Base-by-base conservation (phyloP, 2,888 invertebrate genomes). In the Cataglyphis albicans region DNA sequence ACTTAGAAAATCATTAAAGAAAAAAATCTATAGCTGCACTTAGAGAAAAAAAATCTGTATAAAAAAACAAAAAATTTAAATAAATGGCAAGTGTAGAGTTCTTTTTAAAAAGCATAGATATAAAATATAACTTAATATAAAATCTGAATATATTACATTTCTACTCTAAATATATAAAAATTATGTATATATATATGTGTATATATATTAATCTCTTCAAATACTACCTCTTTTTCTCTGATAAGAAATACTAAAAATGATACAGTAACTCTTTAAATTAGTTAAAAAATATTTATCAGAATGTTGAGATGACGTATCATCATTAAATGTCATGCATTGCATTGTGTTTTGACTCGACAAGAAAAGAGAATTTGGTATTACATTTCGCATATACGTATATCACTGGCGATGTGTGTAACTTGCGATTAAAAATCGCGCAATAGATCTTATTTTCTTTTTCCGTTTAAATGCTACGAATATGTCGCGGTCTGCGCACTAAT, bases 401-500 rank as follows among this genome's bases (percentile, higher is more conserved):
- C 65, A 25, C 65, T 81, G 65, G 75, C 82, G 86, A 57, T 15
- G 18, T 64, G 52, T 10, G 4, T 75, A 48, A 3, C 21, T 61
- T 75, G 76, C 57, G 32, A 81, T 85, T 83, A 41, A 18, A 2
- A 7, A 78, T 70, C 41, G 85, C 85, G 82, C 73, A 57, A 38
- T 83, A 63, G 15, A 57, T 80, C 18, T 65, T 10, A 25, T 61
- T 59, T n/a, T n/a, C 18, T 32, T 48, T 55, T 83, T 35, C 35
- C 18, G n/a, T 83, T 94, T 94, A 94, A 88, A 94, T 94, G 88
- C 92, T 94, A 86, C 94, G 94, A 90, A 94, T 94, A 76, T 94
- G 93, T 80, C 94, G 91, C 29, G 94, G 94, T 92, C 91, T 92
- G 83, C 94, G 93, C 44, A 98, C 96, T 92, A 98, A 95, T 84